Conservation (phyloP, 2,797 vertebrate species). For the Catamblyrhynchus diadema region DNA sequence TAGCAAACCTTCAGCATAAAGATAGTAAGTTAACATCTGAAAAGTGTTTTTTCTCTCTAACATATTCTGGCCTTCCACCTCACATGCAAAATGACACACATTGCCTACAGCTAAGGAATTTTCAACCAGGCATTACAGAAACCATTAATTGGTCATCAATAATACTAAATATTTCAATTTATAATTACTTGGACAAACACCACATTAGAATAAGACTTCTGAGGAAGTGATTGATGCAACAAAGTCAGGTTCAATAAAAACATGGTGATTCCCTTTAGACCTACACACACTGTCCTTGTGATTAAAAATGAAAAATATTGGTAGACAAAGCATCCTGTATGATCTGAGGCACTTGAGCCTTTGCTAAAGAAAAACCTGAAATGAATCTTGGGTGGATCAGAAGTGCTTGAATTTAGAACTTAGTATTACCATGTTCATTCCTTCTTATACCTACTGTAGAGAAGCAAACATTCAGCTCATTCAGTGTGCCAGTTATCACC, state of each 20-base stretch:
- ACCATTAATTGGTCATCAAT: neutral
- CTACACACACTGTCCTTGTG: neutral
- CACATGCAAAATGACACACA: neutral
- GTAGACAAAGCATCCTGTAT: neutral
- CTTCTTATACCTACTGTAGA: neutral
- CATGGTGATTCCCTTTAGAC: neutral
- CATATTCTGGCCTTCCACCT: neutral
- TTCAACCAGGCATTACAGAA: neutral
- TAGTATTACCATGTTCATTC: neutral
- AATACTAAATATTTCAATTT: neutral
- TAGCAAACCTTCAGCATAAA: neutral
- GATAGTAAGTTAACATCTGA: neutral
- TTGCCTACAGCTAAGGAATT: neutral
- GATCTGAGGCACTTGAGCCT: neutral
- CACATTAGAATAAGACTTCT: neutral
- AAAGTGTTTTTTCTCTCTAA: neutral
- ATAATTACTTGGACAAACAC: neutral
- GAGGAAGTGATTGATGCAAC: neutral
- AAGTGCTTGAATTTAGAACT: neutral
- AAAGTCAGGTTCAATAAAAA: neutral
- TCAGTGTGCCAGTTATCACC: neutral
- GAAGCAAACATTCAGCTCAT: neutral
- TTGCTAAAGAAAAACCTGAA: neutral
- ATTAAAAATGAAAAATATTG: neutral
- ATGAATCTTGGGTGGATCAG: neutral